Conservation (phyloP, 2,888 invertebrate genomes). For the Athetis lepigone region DNA sequence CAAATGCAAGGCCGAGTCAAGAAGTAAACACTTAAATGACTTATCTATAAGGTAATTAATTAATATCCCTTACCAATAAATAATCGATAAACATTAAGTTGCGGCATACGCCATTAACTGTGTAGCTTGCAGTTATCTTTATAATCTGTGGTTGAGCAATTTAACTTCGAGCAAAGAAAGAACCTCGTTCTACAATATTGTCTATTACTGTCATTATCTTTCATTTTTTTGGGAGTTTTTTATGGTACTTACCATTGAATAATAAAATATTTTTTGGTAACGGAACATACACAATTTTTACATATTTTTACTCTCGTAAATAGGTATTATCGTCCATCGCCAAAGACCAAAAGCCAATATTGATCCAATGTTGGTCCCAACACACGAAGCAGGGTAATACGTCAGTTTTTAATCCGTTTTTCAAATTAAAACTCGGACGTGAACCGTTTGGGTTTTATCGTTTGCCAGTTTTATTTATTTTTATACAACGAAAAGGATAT, state of each 20-base stretch:
- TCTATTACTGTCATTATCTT: slow-evolving; percentile 3
- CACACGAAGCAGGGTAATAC: slow-evolving; percentile 64
- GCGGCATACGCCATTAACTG: slow-evolving; percentile 10
- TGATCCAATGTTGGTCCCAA: slow-evolving; percentile 43
- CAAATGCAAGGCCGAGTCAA: slow-evolving; percentile 3
- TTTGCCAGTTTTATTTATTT: slow-evolving; percentile 62
- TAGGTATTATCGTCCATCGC: neutral
- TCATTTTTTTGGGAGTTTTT: neutral
- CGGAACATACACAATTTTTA: too few relatives aligned
- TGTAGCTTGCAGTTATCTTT: slow-evolving; percentile 7
- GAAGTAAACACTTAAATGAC: slow-evolving; percentile 3
- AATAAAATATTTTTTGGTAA: too few relatives aligned
- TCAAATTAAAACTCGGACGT: slow-evolving; percentile 80
- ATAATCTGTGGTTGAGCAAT: slow-evolving; percentile 28
- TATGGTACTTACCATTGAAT: too few relatives aligned
- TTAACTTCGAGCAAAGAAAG: slow-evolving; percentile 8
- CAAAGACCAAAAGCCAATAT: slow-evolving; percentile 26
- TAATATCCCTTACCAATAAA: slow-evolving; percentile 7
- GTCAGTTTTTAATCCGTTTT: slow-evolving; percentile 78
- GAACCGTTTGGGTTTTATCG: slow-evolving; percentile 69
- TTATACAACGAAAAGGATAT: slow-evolving; percentile 38
- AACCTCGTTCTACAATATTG: slow-evolving; percentile 27
- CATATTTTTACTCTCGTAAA: too few relatives aligned
- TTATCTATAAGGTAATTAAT: neutral
- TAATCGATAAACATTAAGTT: slow-evolving; percentile 11